These are phyloP conservation scores for Coluber constrictor DNA, from an alignment of 2,797 vertebrate genomes.

Conservation along the genomic window DNA sequence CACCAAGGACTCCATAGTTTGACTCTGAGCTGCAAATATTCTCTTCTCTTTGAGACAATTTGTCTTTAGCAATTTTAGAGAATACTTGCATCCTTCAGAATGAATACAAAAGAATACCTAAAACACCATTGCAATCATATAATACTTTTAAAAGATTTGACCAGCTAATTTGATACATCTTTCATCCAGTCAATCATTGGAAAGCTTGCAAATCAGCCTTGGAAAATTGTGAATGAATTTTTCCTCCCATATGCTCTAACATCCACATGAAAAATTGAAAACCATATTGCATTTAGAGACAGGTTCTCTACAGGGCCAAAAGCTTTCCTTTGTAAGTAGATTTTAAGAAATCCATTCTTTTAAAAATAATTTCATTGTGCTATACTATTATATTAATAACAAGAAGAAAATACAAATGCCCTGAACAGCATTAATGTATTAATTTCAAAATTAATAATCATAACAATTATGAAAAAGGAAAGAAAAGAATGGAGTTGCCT, in stretches of 20 bases:
- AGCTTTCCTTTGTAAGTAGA: background rate
- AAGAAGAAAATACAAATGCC: background rate
- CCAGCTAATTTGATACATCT: background rate
- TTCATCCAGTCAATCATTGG: background rate
- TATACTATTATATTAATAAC: background rate
- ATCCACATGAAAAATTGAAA: background rate
- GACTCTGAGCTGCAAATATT: background rate
- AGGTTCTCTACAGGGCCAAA: background rate
- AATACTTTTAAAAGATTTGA: background rate
- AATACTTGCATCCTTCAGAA: background rate
- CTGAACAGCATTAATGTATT: background rate
- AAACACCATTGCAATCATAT: background rate
- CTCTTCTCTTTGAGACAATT: background rate
- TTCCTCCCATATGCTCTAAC: background rate
- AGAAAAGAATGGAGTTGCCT: background rate
- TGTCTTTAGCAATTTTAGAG: background rate
- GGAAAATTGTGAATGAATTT: background rate
- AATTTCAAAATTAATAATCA: background rate
- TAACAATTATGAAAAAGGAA: background rate
- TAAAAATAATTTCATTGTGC: background rate
- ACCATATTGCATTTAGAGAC: background rate
- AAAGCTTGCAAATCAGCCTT: background rate
- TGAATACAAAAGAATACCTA: background rate
- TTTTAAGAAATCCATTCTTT: slow-evolving; percentile 30
- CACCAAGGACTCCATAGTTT: background rate